These are phyloP conservation scores for Chrysemys picta DNA, from an alignment of 2,113 vertebrate species.

Conservation along the genomic window DNA sequence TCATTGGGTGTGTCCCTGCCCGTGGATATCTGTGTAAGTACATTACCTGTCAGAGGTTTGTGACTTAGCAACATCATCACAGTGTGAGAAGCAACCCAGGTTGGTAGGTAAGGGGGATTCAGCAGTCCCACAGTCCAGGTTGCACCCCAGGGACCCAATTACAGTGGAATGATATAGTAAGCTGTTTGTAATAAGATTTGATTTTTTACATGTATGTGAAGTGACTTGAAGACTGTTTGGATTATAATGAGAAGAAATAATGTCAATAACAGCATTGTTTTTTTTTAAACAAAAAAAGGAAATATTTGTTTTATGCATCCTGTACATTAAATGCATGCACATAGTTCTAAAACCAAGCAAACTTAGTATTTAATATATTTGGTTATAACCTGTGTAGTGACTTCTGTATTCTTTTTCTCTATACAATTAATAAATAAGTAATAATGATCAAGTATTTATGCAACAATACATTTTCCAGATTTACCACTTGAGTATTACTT, in stretches of 20 bases:
- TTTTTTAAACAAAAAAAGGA: not conserved
- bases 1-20: too few relatives aligned
- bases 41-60: too few relatives aligned
- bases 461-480: accelerated
- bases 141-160: too few relatives aligned
- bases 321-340: not conserved
- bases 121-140: too few relatives aligned
- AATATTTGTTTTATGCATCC: not conserved
- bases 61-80: too few relatives aligned
- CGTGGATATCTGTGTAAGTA: too few relatives aligned
- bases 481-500: not conserved
- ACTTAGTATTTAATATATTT: not conserved
- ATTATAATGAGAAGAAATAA: not conserved
- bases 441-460: not conserved
- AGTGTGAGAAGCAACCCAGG: too few relatives aligned
- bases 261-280: not conserved
- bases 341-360: not conserved
- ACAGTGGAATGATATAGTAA: too few relatives aligned
- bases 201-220: not conserved
- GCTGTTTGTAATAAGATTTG: too few relatives aligned
- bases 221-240: accelerated
- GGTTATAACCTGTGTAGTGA: not conserved
- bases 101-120: too few relatives aligned
- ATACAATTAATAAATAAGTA: not conserved
- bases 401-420: not conserved